Percentiles rank a stretch among this genome's conserved stretches.
Evolutionary conservation across 2,797 vertebrate genomes (phyloP).

Genomic region (Balearica regulorum): DNA sequence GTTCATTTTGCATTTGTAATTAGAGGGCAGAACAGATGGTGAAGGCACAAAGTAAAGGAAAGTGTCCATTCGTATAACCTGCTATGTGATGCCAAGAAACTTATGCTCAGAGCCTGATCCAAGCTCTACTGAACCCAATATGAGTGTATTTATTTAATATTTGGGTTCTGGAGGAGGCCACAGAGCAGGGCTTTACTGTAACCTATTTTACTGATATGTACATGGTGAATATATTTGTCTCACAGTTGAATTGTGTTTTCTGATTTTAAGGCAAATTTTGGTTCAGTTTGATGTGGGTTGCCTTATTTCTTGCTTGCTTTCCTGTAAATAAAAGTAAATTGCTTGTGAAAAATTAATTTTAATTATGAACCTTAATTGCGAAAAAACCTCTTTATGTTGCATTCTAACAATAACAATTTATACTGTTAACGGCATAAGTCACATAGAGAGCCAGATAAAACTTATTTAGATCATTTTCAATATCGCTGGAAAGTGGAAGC

Average conservation of each 20-base stretch:
- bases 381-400: not conserved
- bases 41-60: constrained; percentile 28
- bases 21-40: constrained; percentile 68
- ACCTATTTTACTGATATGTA: not conserved
- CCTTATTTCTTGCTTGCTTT: not conserved
- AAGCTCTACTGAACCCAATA: not conserved
- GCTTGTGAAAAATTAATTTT: not conserved
- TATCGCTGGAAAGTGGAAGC: not conserved
- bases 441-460: not conserved
- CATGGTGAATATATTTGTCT: not conserved
- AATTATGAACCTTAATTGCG: not conserved
- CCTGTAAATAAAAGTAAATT: not conserved
- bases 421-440: not conserved
- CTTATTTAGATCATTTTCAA: not conserved
- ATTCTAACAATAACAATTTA: not conserved
- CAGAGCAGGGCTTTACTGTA: not conserved
- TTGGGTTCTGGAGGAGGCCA: not conserved
- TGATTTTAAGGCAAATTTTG: not conserved
- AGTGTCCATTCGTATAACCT: constrained; percentile 54
- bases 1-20: constrained; percentile 71
- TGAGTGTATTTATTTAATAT: not conserved
- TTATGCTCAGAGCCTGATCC: not conserved
- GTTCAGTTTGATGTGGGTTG: not conserved
- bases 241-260: not conserved
- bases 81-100: constrained; percentile 19